These are phyloP conservation scores for Otolemur crassicaudatus DNA, from an alignment of 2,797 vertebrate species.

Conservation along the genomic window DNA sequence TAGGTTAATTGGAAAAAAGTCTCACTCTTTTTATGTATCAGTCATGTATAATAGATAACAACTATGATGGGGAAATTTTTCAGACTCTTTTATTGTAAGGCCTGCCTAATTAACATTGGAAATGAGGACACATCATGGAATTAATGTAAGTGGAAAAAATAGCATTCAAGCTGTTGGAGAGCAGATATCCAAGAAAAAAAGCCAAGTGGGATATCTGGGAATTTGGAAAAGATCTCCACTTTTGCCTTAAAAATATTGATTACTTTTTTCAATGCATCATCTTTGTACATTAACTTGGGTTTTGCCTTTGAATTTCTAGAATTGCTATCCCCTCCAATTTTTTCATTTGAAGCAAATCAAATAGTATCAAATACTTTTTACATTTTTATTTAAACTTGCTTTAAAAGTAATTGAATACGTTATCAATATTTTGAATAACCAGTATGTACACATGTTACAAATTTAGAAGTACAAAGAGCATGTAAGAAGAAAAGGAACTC, in stretches of 20 bases:
- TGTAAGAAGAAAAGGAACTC: constrained; percentile 4
- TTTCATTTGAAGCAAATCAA: neutral
- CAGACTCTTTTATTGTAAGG: constrained; percentile 39
- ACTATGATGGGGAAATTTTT: constrained; percentile 57
- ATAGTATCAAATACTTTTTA: neutral
- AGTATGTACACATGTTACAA: neutral
- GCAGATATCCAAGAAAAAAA: constrained; percentile 16
- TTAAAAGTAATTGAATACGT: neutral
- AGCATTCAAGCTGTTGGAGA: neutral
- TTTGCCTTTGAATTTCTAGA: neutral
- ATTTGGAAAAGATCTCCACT: constrained; percentile 20
- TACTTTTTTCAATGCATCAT: neutral
- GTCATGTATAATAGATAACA: constrained; percentile 72
- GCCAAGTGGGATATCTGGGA: neutral
- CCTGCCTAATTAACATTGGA: constrained; percentile 68
- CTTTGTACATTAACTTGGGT: neutral
- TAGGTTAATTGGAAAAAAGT: constrained; percentile 66
- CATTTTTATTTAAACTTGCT: neutral
- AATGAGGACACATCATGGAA: constrained; percentile 25
- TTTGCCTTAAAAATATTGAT: constrained; percentile 43
- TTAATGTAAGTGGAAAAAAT: neutral
- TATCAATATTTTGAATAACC: constrained; percentile 35
- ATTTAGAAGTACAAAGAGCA: neutral
- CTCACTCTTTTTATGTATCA: constrained; percentile 24
- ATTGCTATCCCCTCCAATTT: neutral